Evolutionary conservation across 2,797 vertebrate genomes (phyloP).

Genomic region (Onychomys torridus): DNA sequence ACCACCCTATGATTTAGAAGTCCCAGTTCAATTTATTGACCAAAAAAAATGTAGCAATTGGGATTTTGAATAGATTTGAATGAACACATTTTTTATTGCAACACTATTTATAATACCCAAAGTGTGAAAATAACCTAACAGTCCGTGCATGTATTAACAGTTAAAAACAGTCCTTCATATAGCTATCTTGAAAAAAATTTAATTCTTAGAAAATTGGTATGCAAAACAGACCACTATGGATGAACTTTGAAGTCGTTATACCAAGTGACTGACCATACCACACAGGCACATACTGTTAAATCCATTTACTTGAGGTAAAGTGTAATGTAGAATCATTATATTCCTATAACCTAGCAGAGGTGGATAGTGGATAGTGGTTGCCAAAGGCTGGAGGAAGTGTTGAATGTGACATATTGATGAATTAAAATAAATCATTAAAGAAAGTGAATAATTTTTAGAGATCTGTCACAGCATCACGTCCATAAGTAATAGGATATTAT

Average conservation of each 20-base stretch:
- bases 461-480: background rate
- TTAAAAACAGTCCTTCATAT: background rate
- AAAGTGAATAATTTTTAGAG: background rate
- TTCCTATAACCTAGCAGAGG: background rate
- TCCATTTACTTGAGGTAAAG: background rate
- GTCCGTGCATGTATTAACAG: background rate
- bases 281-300: background rate
- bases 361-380: no score
- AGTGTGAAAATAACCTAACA: background rate
- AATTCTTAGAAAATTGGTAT: background rate
- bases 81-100: background rate
- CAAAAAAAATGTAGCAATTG: background rate
- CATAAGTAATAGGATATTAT: background rate
- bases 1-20: background rate
- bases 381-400: accelerated
- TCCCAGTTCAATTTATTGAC: background rate
- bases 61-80: background rate
- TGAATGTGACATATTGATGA: background rate
- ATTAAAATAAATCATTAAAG: background rate
- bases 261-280: background rate
- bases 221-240: background rate
- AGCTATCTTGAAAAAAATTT: background rate
- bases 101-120: background rate
- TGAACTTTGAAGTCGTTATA: background rate
- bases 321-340: background rate